A percentile compares a stretch with the other conserved stretches of the same genome.
Evolutionary conservation across 2,797 vertebrate genomes (phyloP).

Genomic region (Oryzias sinensis): DNA sequence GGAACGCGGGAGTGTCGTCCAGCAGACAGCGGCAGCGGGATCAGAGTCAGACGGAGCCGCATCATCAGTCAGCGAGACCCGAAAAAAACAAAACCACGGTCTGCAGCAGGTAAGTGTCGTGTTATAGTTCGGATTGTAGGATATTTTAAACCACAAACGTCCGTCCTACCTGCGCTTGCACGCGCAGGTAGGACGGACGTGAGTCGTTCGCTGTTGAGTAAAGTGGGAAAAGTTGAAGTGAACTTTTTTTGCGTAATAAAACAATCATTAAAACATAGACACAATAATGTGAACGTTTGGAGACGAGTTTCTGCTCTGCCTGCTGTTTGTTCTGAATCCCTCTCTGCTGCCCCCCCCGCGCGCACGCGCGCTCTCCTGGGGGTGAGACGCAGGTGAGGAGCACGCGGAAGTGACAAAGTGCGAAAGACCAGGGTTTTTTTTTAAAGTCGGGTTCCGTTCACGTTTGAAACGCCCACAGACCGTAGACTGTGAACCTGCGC

Average conservation of each 20-base stretch:
- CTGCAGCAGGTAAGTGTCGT: conserved; percentile 37
- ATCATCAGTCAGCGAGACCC: conserved; percentile 65
- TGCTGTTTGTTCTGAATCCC: neutral
- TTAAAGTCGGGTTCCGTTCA: neutral
- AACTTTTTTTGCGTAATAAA: neutral
- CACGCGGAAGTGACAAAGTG: conserved; percentile 58
- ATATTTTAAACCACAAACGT: conserved; percentile 29
- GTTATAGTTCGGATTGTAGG: conserved; percentile 22
- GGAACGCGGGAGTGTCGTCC: conserved; percentile 11
- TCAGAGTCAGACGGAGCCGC: too few relatives aligned
- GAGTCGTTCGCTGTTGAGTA: conserved; percentile 16
- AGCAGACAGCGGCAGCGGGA: conserved; percentile 20
- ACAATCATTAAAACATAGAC: neutral
- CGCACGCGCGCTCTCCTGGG: neutral
- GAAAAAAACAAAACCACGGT: conserved; percentile 37
- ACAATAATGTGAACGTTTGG: rapidly evolving
- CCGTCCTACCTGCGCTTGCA: conserved; percentile 17
- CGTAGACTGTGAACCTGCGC: conserved; percentile 3
- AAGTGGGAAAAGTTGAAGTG: conserved; percentile 8
- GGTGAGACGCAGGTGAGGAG: conserved; percentile 33
- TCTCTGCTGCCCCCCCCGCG: neutral
- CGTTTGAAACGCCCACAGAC: conserved; percentile 32
- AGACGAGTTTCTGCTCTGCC: neutral
- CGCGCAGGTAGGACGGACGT: conserved; percentile 21
- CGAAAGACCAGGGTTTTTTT: conserved; percentile 52